Evolutionary conservation across 2,113 vertebrate genomes (phyloP).

Genomic region (Onychorhynchus coronatus): DNA sequence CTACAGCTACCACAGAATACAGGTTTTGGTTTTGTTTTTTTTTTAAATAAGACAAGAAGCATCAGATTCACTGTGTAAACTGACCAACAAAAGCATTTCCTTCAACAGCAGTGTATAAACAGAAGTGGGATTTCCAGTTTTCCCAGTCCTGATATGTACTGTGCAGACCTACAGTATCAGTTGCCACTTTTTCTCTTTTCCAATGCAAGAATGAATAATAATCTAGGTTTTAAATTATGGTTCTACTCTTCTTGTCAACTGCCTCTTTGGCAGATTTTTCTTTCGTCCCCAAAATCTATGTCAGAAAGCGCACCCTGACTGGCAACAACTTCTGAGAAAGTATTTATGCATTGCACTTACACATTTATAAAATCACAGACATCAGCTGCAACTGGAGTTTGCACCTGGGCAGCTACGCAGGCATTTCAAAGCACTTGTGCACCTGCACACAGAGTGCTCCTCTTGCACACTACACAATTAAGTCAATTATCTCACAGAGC

Average conservation of each 20-base stretch:
- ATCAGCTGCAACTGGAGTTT: not conserved
- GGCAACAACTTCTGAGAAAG: not conserved
- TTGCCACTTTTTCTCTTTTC: not conserved
- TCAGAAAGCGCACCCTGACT: not conserved
- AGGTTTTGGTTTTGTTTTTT: not conserved
- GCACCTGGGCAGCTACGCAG: not conserved
- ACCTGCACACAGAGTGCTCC: not conserved
- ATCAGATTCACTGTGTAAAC: not conserved
- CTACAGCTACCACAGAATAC: not conserved
- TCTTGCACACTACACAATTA: accelerated
- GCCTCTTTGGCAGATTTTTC: not conserved
- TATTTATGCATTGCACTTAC: not conserved
- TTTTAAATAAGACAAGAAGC: not conserved
- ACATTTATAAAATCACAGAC: not conserved
- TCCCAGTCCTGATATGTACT: not conserved
- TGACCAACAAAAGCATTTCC: not conserved
- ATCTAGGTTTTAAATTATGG: not conserved
- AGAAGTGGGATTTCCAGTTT: not conserved
- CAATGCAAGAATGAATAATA: not conserved
- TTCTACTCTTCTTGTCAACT: not conserved
- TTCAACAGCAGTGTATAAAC: not conserved
- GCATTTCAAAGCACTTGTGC: not conserved
- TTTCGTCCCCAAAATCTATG: not conserved
- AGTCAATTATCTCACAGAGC: not conserved
- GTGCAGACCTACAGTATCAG: not conserved